Percentiles rank a stretch among this genome's conserved stretches.
Evolutionary conservation across 2,888 invertebrate genomes (phyloP).

Genomic region (Heliconius ethilla): DNA sequence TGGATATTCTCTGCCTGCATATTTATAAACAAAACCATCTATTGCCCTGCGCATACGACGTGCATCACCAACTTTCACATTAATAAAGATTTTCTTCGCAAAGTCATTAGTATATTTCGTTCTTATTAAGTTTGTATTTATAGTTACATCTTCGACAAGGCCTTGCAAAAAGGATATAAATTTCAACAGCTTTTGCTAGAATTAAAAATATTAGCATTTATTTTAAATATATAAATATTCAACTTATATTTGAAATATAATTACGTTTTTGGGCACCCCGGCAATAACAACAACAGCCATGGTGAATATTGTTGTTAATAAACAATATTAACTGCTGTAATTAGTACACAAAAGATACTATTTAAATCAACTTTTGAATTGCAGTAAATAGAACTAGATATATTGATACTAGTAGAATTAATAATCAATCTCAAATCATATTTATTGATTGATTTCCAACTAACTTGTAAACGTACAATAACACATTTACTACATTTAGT

Average conservation of each 20-base stretch:
- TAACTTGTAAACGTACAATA: background rate
- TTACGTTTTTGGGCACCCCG: slow-evolving; percentile 42
- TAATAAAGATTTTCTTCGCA: slow-evolving; percentile 27
- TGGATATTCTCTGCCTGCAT: slow-evolving; percentile 15
- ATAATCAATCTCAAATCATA: background rate
- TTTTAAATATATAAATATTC: background rate
- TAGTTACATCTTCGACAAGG: slow-evolving; percentile 5
- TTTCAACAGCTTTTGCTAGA: slow-evolving; percentile 13
- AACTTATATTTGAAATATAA: slow-evolving; percentile 13
- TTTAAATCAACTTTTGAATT: background rate
- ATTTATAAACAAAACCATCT: slow-evolving; percentile 19
- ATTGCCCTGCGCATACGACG: slow-evolving; percentile 20
- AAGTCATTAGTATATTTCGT: background rate
- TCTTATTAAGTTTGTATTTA: slow-evolving; percentile 11
- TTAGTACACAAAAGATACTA: too few relatives aligned
- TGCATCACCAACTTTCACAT: slow-evolving; percentile 26
- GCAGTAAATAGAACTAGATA: background rate
- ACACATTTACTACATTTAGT: too few relatives aligned
- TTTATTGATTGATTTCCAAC: background rate
- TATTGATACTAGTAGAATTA: background rate
- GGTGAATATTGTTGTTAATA: slow-evolving; percentile 2
- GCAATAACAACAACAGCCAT: slow-evolving; percentile 36
- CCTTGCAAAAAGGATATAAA: slow-evolving; percentile 14
- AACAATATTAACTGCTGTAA: background rate
- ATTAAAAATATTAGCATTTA: background rate